Conservation (phyloP, 2,797 vertebrate genomes). For the Microctenopoma stevenorrisi region DNA sequence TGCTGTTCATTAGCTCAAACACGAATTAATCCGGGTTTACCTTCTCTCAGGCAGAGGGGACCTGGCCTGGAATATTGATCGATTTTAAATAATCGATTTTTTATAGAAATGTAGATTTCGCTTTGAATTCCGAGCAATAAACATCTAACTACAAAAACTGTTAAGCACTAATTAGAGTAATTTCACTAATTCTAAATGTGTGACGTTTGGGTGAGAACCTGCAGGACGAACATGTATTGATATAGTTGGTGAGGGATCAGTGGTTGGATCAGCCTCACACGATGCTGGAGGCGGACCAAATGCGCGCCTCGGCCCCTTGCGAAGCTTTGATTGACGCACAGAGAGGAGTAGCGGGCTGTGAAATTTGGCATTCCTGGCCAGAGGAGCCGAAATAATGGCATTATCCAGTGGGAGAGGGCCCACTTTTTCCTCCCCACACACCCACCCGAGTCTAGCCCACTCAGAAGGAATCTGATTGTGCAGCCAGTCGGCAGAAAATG, state of each 20-base stretch:
- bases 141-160: not conserved
- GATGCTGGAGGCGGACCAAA: slow-evolving; percentile 58
- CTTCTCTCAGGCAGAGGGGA: slow-evolving; percentile 17
- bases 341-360: slow-evolving; percentile 90
- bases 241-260: slow-evolving; percentile 47
- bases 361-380: slow-evolving; percentile 97
- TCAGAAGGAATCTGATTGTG: slow-evolving; percentile 92
- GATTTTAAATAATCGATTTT: slow-evolving; percentile 25
- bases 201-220: not conserved
- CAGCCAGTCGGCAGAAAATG: slow-evolving; percentile 88
- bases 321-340: slow-evolving; percentile 83
- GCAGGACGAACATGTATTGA: slow-evolving; percentile 26
- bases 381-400: slow-evolving; percentile 98
- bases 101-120: not conserved
- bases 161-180: not conserved
- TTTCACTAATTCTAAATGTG: not conserved
- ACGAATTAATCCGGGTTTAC: slow-evolving; percentile 29
- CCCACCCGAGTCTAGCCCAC: slow-evolving; percentile 69
- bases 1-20: slow-evolving; percentile 35
- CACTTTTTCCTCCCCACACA: slow-evolving; percentile 84
- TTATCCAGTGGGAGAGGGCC: slow-evolving; percentile 93
- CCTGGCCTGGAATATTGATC: slow-evolving; percentile 12
- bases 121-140: not conserved
- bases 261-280: slow-evolving; percentile 57
- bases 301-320: slow-evolving; percentile 67